These are phyloP conservation scores for Melanotaenia pygmaea DNA, from an alignment of 2,797 vertebrate species.

Conservation along the genomic window DNA sequence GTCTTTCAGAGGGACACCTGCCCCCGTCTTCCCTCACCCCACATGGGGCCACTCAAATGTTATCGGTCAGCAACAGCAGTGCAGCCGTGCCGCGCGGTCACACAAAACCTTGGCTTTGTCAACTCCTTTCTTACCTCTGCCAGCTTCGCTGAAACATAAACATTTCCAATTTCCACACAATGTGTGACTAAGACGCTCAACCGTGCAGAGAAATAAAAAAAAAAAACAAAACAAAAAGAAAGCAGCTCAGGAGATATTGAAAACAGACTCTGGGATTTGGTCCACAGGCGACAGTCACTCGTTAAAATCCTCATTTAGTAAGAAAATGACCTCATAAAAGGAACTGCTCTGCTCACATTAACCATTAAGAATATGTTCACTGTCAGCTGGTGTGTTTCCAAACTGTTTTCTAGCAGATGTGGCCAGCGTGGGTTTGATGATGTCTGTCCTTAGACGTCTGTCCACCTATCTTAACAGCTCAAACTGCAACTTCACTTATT, in stretches of 20 bases:
- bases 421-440: constrained; percentile 31
- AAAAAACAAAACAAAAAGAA: constrained; percentile 17
- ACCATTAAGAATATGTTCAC: constrained; percentile 51
- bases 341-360: constrained; percentile 66
- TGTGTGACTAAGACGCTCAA: constrained; percentile 74
- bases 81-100: constrained; percentile 37
- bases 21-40: not conserved
- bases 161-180: constrained; percentile 75
- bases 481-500: not conserved
- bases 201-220: constrained; percentile 22
- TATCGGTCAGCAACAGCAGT: constrained; percentile 69
- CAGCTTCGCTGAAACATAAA: constrained; percentile 68
- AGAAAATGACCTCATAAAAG: constrained; percentile 77
- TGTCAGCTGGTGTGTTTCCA: constrained; percentile 63
- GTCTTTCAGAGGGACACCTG: constrained; percentile 29
- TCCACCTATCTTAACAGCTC: constrained; percentile 9
- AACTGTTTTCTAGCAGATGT: constrained; percentile 49
- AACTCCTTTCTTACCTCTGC: constrained; percentile 41
- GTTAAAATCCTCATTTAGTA: constrained; percentile 72
- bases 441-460: constrained; percentile 27
- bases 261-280: constrained; percentile 50
- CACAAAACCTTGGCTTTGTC: constrained; percentile 64
- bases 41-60: constrained; percentile 39
- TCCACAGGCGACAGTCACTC: constrained; percentile 66
- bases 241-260: constrained; percentile 56